Evolutionary conservation across 2,888 invertebrate genomes (phyloP).

Genomic region (Drosophila pegasa): DNA sequence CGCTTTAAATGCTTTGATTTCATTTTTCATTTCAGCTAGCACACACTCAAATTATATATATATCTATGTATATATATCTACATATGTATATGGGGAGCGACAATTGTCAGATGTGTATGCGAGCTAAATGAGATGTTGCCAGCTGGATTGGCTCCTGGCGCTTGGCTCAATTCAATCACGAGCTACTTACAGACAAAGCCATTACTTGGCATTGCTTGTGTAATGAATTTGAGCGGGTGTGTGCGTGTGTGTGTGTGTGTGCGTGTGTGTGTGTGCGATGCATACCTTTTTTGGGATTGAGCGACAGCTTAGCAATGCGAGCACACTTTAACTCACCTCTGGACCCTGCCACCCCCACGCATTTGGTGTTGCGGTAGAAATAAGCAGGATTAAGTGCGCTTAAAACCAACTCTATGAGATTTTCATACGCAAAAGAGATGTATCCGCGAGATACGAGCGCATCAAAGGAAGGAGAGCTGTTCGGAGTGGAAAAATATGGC

Average conservation of each 20-base stretch:
- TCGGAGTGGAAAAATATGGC: not conserved
- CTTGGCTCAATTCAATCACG: conserved; percentile 76
- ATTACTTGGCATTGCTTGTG: conserved; percentile 60
- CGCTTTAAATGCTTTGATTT: conserved; percentile 79
- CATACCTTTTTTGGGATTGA: conserved; percentile 36
- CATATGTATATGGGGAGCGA: conserved; percentile 6
- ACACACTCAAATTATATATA: conserved; percentile 7
- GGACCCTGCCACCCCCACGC: not conserved
- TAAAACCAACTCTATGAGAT: conserved; percentile 66
- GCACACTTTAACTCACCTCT: conserved; percentile 14
- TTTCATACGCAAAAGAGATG: conserved; percentile 42
- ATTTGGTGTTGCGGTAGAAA: conserved; percentile 58
- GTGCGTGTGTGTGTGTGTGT: conserved; percentile 3
- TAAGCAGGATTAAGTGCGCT: conserved; percentile 75
- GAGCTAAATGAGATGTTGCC: conserved; percentile 55
- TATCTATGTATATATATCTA: conserved; percentile 2
- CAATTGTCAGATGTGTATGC: conserved; percentile 58
- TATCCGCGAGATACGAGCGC: conserved; percentile 24
- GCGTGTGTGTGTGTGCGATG: conserved; percentile 30
- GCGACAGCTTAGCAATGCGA: conserved; percentile 46
- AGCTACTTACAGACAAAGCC: conserved; percentile 79
- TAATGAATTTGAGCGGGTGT: conserved; percentile 55
- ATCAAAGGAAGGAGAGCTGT: not conserved
- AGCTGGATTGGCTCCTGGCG: conserved; percentile 32
- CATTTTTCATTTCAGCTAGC: conserved; percentile 73